Evolutionary conservation across 2,113 vertebrate genomes (phyloP).

Genomic region (Puma concolor): DNA sequence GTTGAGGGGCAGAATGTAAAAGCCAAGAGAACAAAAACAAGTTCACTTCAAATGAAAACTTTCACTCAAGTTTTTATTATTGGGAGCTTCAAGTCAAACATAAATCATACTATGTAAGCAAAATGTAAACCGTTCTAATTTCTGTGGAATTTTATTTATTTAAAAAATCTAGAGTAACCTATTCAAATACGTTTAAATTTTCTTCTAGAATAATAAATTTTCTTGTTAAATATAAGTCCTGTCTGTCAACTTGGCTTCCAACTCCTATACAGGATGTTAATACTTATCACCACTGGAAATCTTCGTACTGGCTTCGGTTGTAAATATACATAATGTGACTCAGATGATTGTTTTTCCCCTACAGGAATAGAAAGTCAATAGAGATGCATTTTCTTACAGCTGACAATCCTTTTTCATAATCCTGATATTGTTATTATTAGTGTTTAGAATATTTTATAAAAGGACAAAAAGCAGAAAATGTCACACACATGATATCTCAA

Average conservation of each 20-base stretch:
- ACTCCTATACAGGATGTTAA: neutral
- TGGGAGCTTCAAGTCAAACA: neutral
- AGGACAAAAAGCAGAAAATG: slow-evolving; percentile 47
- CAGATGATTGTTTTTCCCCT: slow-evolving; percentile 16
- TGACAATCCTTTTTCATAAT: slow-evolving; percentile 49
- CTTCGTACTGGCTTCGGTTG: neutral
- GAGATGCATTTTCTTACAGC: slow-evolving; percentile 40
- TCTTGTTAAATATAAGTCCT: neutral
- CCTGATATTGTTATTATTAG: slow-evolving; percentile 48
- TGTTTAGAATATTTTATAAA: slow-evolving; percentile 3
- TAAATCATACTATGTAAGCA: neutral
- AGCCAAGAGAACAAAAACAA: neutral
- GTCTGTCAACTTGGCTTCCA: neutral
- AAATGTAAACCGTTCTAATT: neutral
- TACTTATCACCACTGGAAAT: neutral
- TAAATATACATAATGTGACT: neutral
- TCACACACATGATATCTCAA: slow-evolving; percentile 62
- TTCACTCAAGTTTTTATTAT: neutral
- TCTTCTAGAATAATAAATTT: too few relatives aligned
- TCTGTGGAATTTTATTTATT: neutral
- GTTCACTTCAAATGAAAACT: neutral
- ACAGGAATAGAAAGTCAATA: neutral
- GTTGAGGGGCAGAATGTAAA: neutral
- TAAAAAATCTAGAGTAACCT: neutral
- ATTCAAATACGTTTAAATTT: neutral